A percentile compares a stretch with the other conserved stretches of the same genome.
These are phyloP conservation scores for Chlamydotis undulata DNA, from an alignment of 2,113 vertebrate species.

Conservation along the genomic window DNA sequence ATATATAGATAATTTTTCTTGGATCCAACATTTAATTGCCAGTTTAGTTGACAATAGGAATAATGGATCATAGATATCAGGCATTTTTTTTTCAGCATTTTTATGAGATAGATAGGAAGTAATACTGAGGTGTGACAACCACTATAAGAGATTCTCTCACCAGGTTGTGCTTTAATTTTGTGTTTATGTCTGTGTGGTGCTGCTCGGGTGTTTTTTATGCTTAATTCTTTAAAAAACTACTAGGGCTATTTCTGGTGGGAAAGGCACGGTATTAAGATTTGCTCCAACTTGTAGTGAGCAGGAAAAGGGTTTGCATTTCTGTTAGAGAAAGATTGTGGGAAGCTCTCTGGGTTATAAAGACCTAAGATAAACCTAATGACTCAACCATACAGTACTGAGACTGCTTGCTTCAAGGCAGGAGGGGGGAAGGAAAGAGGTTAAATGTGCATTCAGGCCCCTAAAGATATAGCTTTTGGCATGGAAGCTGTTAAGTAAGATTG, in stretches of 20 bases:
- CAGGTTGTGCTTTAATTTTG: not conserved
- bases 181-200: not conserved
- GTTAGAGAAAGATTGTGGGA: not conserved
- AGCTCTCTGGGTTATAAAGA: slow-evolving; percentile 6
- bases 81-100: not conserved
- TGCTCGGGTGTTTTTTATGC: not conserved
- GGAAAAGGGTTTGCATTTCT: not conserved
- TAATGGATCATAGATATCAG: not conserved
- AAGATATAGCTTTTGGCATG: not conserved
- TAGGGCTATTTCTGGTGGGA: not conserved
- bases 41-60: not conserved
- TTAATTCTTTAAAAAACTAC: not conserved
- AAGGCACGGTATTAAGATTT: not conserved
- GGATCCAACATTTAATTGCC: not conserved
- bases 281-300: not conserved
- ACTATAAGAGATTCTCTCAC: not conserved
- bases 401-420: not conserved
- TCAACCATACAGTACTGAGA: not conserved
- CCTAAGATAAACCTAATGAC: slow-evolving; percentile 13
- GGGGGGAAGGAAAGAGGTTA: not conserved
- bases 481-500: not conserved
- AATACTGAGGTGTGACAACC: not conserved
- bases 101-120: not conserved
- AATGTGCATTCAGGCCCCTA: slow-evolving; percentile 2
- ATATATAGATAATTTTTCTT: not conserved